phyloP scores from a whole-genome alignment of 2,797 vertebrate species.

The Coranthus polyacanthus region DNA sequence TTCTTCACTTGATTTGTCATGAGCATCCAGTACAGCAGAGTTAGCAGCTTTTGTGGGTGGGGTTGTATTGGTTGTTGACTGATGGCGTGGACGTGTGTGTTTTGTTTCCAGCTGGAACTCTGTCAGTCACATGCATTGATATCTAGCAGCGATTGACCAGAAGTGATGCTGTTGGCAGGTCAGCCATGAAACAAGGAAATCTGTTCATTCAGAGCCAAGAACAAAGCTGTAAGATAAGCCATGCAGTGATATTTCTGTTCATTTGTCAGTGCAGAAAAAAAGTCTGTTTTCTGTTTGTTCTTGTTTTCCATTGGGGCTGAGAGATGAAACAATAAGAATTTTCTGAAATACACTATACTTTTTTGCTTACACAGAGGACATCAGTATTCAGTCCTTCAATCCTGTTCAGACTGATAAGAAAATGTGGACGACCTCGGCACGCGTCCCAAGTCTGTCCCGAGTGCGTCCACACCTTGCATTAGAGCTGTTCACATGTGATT shows the following conservation, averaged over 20 bases:
- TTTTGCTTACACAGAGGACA: no score
- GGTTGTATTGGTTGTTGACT: background rate
- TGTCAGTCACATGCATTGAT: conserved; percentile 32
- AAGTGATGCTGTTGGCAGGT: conserved; percentile 32
- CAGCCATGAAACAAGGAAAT: conserved; percentile 29
- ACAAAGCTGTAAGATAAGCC: background rate
- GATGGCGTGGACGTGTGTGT: conserved; percentile 35
- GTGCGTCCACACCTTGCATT: no score
- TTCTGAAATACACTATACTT: no score
- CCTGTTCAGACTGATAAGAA: no score
- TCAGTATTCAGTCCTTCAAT: no score
- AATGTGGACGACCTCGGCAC: no score
- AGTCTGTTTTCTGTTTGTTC: no score
- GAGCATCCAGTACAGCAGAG: conserved; percentile 7
- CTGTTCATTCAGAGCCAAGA: conserved; percentile 10
- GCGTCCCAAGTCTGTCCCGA: no score
- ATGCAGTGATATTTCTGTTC: background rate
- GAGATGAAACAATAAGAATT: no score
- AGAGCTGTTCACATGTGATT: no score
- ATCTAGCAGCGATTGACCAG: conserved; percentile 40
- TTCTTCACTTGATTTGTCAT: conserved; percentile 40
- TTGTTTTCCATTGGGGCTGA: no score
- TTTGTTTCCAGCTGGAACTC: conserved; percentile 46
- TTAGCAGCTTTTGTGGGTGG: conserved; percentile 18
- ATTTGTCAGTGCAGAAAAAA: conserved; percentile 4